Base-by-base conservation (phyloP, 2,113 vertebrate species). In the Otis tarda region DNA sequence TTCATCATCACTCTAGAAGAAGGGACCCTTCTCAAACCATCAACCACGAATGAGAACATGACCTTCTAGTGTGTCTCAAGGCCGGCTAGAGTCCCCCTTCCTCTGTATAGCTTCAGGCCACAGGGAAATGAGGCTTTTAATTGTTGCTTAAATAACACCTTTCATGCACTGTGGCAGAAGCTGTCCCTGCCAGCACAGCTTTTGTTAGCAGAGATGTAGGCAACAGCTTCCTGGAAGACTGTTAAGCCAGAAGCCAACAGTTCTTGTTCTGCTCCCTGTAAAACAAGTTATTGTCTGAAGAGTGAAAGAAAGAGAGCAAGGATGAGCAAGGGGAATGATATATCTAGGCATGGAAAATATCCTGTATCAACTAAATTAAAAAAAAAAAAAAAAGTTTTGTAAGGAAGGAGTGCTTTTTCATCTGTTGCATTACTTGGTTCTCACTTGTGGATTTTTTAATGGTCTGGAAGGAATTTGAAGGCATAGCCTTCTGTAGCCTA, bases 391-490 rank as follows among this genome's bases (percentile, higher is more conserved):
- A n/a, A 1, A 5, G 9, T 53, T 69, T 47, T 6, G 0, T 41
- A 47, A 77, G 33, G 19, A 65, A 78, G 14, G 91, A 23, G 14
- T 60, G 15, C 2, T 23, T 80, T 91, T 87, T 43, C 9, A 50
- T 30, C 39, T n/a, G 16, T 47, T 89, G 10, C 60, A 28, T 45
- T 61, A 41, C 3, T 61, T 63, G 8, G 9, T 64, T 94, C 25
- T 94, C 47, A 74, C 33, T 33, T 77, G 17, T 47, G 31, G 28
- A n/a, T 80, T 93, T 92, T 87, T 93, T 81, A 56, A 93, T 85
- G 93, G 89, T 78, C 76, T 98, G 98, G 98, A 98, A 95, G 95
- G 95, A 76, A 97, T 98, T 49, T 93, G 97, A 94, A 98, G 97
- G 30, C 19, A 69, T 2, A 95, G 88, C 9, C 96, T 97, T 31